A percentile compares a stretch with the other conserved stretches of the same genome.
phyloP scores from a whole-genome alignment of 1,140 invertebrate species.

The Drosophila arawakana region DNA sequence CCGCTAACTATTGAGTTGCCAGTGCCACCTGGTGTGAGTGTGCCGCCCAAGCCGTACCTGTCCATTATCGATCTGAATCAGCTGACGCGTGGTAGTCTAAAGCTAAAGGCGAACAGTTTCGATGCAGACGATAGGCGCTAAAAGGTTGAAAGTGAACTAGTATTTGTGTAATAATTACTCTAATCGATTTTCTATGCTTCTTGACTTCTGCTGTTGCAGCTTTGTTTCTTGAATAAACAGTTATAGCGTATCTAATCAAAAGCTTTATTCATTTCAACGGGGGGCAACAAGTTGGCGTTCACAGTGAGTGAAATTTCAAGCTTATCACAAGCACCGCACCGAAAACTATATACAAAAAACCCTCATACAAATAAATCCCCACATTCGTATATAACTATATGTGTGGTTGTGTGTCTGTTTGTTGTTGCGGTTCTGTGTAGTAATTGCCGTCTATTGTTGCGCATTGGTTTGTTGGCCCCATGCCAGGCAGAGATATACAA shows the following conservation, averaged over 20 bases:
- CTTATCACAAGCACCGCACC: constrained; percentile 21
- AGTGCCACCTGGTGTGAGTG: constrained; percentile 62
- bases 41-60: constrained; percentile 86
- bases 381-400: not conserved
- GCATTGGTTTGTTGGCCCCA: constrained; percentile 45
- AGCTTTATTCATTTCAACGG: constrained; percentile 9
- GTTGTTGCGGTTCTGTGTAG: constrained; percentile 17
- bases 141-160: constrained; percentile 1
- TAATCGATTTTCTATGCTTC: constrained; percentile 41
- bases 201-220: constrained; percentile 23
- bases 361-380: constrained; percentile 5
- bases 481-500: constrained; percentile 30
- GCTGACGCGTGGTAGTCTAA: constrained; percentile 87
- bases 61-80: constrained; percentile 91
- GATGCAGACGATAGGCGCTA: constrained; percentile 67
- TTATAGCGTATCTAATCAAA: constrained; percentile 26
- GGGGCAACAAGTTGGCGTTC: constrained; percentile 47
- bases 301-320: constrained; percentile 28
- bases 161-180: constrained; percentile 7
- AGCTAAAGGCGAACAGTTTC: constrained; percentile 76
- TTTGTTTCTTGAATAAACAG: constrained; percentile 41
- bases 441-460: constrained; percentile 49
- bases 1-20: constrained; percentile 61
- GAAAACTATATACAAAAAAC: not conserved
- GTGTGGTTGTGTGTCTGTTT: not conserved